A percentile compares a stretch with the other conserved stretches of the same genome.
phyloP scores from a whole-genome alignment of 1,140 invertebrate species.

The Lepidotrigona ventralis region DNA sequence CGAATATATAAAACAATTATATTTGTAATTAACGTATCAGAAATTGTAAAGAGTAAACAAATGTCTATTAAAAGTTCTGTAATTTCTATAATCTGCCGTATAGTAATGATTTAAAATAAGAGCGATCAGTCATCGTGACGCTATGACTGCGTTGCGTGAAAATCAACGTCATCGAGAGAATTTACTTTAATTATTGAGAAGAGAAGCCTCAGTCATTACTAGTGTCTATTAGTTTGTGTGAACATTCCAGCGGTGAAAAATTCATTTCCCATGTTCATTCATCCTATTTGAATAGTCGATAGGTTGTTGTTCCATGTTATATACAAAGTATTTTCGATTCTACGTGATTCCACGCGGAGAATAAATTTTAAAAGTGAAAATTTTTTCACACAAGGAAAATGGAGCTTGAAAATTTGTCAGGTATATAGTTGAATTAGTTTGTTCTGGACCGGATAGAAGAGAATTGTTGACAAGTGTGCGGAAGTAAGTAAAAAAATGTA shows the following conservation, averaged over 20 bases:
- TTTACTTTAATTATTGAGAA: not conserved
- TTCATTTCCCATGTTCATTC: not conserved
- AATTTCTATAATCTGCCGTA: not conserved
- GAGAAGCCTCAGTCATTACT: not conserved
- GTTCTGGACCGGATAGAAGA: too few relatives aligned
- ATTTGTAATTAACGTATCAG: too few relatives aligned
- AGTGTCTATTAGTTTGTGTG: not conserved
- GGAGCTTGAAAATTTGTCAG: too few relatives aligned
- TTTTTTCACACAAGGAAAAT: too few relatives aligned
- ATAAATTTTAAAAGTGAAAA: too few relatives aligned
- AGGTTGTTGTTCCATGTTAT: not conserved
- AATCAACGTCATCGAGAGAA: not conserved
- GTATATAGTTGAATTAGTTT: too few relatives aligned
- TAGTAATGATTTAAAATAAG: slow-evolving; percentile 32
- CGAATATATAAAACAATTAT: too few relatives aligned
- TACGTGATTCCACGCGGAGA: too few relatives aligned
- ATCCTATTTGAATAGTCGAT: not conserved
- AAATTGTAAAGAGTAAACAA: not conserved
- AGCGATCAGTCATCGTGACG: not conserved
- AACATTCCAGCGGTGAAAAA: too few relatives aligned
- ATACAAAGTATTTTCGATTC: not conserved
- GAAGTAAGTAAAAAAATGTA: too few relatives aligned
- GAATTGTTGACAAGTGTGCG: too few relatives aligned
- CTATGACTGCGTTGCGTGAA: not conserved
- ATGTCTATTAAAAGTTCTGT: not conserved